Conservation (phyloP, 30 jellyfish, hydroid and myxozoan species). For the Haliclystus octoradiatus region DNA sequence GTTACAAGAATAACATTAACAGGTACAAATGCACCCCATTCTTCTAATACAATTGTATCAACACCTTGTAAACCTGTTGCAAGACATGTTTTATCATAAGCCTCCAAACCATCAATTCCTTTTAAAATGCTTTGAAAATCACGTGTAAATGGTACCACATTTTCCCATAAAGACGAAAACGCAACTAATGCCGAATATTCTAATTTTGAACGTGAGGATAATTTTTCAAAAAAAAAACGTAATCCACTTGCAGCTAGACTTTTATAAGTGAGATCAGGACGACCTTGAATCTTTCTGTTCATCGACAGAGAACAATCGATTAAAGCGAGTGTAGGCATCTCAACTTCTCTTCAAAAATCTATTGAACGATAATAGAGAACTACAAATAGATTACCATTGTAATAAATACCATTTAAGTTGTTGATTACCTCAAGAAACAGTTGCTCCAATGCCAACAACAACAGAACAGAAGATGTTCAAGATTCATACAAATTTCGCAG, state of each 20-base stretch:
- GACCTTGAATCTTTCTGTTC: constrained; percentile 42
- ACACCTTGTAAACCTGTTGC: constrained; percentile 83
- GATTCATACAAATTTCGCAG: too few species aligned
- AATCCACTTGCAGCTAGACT: constrained; percentile 57
- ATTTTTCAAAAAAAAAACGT: constrained; percentile 38
- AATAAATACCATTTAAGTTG: too few species aligned
- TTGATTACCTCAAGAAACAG: too few species aligned
- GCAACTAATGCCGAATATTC: constrained; percentile 69
- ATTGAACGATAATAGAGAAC: too few species aligned
- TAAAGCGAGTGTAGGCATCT: constrained; percentile 89
- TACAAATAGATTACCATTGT: too few species aligned
- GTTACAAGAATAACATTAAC: constrained; percentile 66
- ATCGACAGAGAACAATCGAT: constrained; percentile 89
- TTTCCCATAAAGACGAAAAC: constrained; percentile 89
- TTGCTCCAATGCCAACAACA: too few species aligned
- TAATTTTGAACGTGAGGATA: constrained; percentile 46
- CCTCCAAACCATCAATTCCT: constrained; percentile 42
- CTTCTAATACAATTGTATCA: constrained; percentile 76
- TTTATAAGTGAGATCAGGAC: constrained; percentile 21
- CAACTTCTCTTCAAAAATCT: too few species aligned
- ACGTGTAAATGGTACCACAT: constrained; percentile 81
- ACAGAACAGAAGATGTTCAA: too few species aligned
- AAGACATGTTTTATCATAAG: constrained; percentile 71
- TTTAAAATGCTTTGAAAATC: constrained; percentile 46
- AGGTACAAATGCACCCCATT: constrained; percentile 80